Evolutionary conservation across 2,113 vertebrate species (phyloP).

Genomic region (Paramormyrops kingsleyae): DNA sequence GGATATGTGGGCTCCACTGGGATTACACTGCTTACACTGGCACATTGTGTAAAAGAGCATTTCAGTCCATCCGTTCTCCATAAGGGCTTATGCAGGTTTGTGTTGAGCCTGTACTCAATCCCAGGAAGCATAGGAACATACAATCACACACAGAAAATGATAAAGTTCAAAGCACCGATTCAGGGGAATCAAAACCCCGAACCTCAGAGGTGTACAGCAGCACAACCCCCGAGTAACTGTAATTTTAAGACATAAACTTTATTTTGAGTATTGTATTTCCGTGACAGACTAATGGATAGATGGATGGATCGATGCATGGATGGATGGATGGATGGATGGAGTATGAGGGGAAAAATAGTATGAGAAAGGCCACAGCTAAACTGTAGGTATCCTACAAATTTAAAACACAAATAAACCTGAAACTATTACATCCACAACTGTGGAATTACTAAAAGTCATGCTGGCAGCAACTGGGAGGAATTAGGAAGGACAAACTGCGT

Average conservation of each 20-base stretch:
- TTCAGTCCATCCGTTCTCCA: neutral
- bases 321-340: neutral
- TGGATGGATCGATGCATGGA: neutral
- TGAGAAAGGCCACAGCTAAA: neutral
- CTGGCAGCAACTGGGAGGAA: neutral
- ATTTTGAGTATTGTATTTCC: neutral
- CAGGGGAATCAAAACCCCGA: neutral
- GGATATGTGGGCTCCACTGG: neutral
- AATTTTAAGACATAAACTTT: neutral
- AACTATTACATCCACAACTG: neutral
- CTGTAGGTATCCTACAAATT: neutral
- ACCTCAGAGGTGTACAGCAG: neutral
- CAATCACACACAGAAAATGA: neutral
- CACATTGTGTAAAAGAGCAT: neutral
- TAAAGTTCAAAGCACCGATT: neutral
- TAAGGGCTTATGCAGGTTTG: neutral
- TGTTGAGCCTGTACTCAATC: neutral
- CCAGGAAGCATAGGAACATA: neutral
- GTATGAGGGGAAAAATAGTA: neutral
- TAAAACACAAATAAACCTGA: neutral
- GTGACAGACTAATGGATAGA: neutral
- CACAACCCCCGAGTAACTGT: neutral
- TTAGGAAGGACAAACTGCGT: neutral
- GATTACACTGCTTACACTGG: neutral
- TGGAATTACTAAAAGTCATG: neutral